Base-by-base conservation (phyloP, 2,888 invertebrate genomes). In the Diloba caeruleocephala region DNA sequence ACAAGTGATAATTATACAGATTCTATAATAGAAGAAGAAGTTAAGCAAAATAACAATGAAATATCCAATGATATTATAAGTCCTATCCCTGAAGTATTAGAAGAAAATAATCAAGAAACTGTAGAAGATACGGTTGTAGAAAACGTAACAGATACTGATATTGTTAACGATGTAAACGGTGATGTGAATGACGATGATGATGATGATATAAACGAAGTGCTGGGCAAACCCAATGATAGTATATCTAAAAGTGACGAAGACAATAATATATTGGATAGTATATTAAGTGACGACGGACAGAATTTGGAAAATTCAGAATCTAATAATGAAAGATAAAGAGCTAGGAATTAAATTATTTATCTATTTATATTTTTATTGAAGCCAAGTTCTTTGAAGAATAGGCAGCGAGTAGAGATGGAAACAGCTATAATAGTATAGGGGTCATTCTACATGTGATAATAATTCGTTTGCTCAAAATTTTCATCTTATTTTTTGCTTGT, bases 251-350 rank as follows among this genome's bases (percentile, higher is more conserved):
- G 58, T 43, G 79, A 68, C 13, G 84, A 84, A 7, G 83, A 82
- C 32, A 83, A 83, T 57, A 57, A 57, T 44, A 75, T 60, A 59
- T 79, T 61, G 23, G 75, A 82, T 42, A 78, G 76, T 68, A 81
- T 84, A 49, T 56, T 84, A 48, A 81, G 78, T 69, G 80, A 80
- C 37, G 71, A 71, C 3, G 75, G 74, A 44, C 68, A 73, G 32
- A 71, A 61, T 55, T 44, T 74, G 45, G 71, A 71, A 41, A 73
- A 44, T 62, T 65, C 70, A 33, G 78, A 79, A 53, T 51, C 57
- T 28, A 72, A 69, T 14, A 76, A 77, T 5, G 78, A 76, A 60
- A 79, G 78, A 71, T 79, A 79, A 61, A 31, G 34, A 1, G 31
- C 12, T 14, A 19, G 7, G 3, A 15, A 14, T 14, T 23, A 6